Percentiles rank a stretch among this genome's conserved stretches.
Conservation (phyloP, 2,797 vertebrate genomes). For the Dermochelys coriacea region DNA sequence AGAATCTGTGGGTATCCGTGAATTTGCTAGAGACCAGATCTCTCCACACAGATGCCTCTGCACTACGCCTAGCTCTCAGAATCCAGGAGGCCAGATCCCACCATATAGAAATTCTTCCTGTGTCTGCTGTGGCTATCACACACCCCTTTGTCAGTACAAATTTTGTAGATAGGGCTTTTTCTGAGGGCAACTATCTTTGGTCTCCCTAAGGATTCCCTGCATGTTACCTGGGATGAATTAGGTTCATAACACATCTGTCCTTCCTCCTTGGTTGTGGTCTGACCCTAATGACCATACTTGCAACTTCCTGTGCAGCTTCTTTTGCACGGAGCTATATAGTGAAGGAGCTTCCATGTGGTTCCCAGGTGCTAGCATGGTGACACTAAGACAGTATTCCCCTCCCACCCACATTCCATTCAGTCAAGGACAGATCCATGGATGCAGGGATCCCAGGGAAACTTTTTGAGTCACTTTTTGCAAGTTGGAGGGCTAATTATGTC, state of each 20-base stretch:
- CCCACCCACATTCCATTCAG: neutral
- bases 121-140: neutral
- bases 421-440: neutral
- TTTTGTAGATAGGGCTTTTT: neutral
- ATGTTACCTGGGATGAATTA: neutral
- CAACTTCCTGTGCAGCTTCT: neutral
- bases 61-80: accelerated
- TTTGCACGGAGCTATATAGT: accelerated
- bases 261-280: accelerated
- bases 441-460: neutral
- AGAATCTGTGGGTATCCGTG: neutral
- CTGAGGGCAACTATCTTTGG: neutral
- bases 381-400: accelerated
- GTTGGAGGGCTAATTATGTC: neutral
- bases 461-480: neutral
- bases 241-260: neutral
- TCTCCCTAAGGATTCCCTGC: accelerated
- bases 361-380: accelerated
- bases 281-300: accelerated
- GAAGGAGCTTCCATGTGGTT: neutral
- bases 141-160: neutral
- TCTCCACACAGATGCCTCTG: accelerated
- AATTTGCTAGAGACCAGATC: neutral
- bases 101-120: neutral
- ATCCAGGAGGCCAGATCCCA: accelerated